Percentiles rank a stretch among this genome's conserved stretches.
Evolutionary conservation across 2,113 vertebrate genomes (phyloP).

Genomic region (Elaphurus davidianus): DNA sequence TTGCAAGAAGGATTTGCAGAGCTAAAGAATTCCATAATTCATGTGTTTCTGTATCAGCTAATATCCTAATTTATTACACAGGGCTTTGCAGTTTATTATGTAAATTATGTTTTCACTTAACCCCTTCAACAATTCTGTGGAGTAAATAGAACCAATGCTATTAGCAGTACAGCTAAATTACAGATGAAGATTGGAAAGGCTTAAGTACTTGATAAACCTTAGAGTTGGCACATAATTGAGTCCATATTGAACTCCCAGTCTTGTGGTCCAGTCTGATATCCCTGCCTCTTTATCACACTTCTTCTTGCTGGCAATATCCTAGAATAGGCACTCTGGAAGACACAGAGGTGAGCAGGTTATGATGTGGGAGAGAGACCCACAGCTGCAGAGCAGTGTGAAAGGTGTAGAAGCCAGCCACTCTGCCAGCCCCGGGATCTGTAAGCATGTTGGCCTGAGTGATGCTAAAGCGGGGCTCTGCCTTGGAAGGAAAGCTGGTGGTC

Average conservation of each 20-base stretch:
- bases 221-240: too few species aligned
- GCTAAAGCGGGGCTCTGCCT: rapidly evolving
- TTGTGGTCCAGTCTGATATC: rapidly evolving
- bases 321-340: rapidly evolving
- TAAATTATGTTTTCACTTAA: neutral
- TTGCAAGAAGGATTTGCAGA: neutral
- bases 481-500: neutral
- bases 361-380: neutral
- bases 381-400: too few species aligned
- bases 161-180: neutral
- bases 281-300: rapidly evolving
- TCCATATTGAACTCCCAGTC: rapidly evolving
- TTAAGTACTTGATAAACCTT: too few species aligned
- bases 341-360: neutral
- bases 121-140: too few species aligned
- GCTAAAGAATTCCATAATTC: neutral
- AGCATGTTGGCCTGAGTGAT: rapidly evolving
- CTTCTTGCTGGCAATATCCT: neutral
- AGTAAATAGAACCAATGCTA: neutral
- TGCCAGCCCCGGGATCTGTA: rapidly evolving
- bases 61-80: neutral
- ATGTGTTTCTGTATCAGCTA: neutral
- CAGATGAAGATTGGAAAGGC: rapidly evolving
- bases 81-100: neutral
- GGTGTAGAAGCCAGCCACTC: rapidly evolving